Evolutionary conservation across 2,888 invertebrate genomes (phyloP), one percentile per base, ranked within the genome.

Genomic region (Uropetala carovei): DNA sequence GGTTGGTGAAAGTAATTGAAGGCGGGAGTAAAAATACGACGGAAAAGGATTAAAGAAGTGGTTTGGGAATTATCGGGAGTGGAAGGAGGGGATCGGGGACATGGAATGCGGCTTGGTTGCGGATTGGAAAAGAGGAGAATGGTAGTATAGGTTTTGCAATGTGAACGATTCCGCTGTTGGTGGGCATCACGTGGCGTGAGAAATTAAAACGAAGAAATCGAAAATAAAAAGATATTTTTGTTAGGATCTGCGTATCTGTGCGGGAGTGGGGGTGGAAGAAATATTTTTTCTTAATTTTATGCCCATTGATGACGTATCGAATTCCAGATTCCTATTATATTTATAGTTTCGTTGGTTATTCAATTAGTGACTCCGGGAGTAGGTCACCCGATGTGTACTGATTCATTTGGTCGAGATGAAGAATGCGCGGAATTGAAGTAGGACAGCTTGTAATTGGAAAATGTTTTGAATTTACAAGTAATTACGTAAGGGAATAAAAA

Each of bases 401-500:
- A 75, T 75, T 75, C 22, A 75, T 75, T 75, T 75, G 43, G 60
- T 27, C 27, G 43, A 43, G n/a, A 68, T 68, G 89, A 89, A 86
- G 60, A 86, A 86, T 60, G 60, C 9, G 27, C 43, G 11, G 64
- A 60, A 64, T 64, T 89, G 89, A 89, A 89, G 89, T 68, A 89
- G 89, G 89, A n/a, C 89, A 68, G 89, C 64, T 64, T 64, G 89
- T 64, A 89, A 89, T 89, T 89, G 89, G 89, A 64, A 89, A 60
- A 89, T 89, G 89, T 89, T 89, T 89, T 89, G 89, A 58, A 89
- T 89, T 89, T 89, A 89, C 89, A 89, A 60, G 43, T 89, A 89
- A 89, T 89, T 89, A 89, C 89, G 89, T 9, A 43, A 64, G 60
- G 16, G 64, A 30, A 64, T 59, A 64, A 89, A 43, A 89, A 43